Base-by-base conservation (phyloP, 2,888 invertebrate genomes). In the Pteria penguin region DNA sequence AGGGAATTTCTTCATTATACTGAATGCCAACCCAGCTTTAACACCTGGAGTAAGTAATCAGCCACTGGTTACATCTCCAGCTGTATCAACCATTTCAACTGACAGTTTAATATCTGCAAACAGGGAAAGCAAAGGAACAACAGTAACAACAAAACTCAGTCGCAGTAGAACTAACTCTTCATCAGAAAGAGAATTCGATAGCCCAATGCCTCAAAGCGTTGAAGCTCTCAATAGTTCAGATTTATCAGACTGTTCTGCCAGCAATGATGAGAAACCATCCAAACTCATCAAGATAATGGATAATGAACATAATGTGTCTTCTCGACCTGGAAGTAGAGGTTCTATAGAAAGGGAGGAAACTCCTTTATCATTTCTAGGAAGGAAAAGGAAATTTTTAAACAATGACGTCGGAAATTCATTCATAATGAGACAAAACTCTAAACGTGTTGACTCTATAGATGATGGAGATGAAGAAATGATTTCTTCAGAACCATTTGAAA, bases 281-380 rank as follows among this genome's bases (percentile, higher is more conserved):
- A 77, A 77, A 45, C 45, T 77, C 24, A 72, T 67, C 1, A 77
- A 77, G 54, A 77, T 77, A 22, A 65, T 70, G 14, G 76, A 77
- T 54, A 32, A 62, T 24, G 72, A 77, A 5, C 73, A 73, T 24
- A 66, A 57, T 29, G 70, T 77, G n/a, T 72, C 72, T n/a, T 77
- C 76, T 29, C 69, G 85, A 26, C 83, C 85, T 24, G 85, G 83
- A 65, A 84, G 83, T 60, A 78, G 82, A 14, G 81, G 82, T 69
- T 84, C 83, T 3, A 77, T 68, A 66, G 85, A 83, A 8, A 74
- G 82, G 54, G 85, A 85, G 54, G 85, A 85, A 62, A 82, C 83
- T 11, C 82, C 82, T 24, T 45, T 45, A 3, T 70, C 70, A 11
- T 81, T 82, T 45, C 80, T 81, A n/a, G 81, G 81, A 18, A 74